phyloP scores from a whole-genome alignment of 23 tunicate genomes.

The Styela clava region DNA sequence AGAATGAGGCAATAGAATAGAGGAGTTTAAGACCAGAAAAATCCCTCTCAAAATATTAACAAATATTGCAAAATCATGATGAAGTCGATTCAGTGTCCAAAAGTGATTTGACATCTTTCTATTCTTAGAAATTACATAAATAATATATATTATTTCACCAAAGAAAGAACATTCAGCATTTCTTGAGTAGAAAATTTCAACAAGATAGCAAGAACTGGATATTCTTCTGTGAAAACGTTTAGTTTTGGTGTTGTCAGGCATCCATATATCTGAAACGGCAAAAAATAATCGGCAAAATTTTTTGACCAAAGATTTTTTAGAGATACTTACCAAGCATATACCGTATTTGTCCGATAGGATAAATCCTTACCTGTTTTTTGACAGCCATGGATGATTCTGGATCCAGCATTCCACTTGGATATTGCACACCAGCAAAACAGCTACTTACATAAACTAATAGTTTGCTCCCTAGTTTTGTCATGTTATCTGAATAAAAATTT shows the following conservation, averaged over 20 bases:
- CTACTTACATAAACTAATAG: slow-evolving; percentile 78
- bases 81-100: no score
- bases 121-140: no score
- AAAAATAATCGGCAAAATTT: no score
- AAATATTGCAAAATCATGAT: not conserved
- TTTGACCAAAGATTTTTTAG: no score
- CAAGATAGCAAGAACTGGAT: slow-evolving; percentile 58
- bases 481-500: slow-evolving; percentile 53
- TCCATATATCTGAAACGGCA: slow-evolving; percentile 55
- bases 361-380: slow-evolving; percentile 72
- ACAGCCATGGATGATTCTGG: slow-evolving; percentile 35
- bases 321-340: no score
- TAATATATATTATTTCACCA: no score
- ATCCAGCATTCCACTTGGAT: slow-evolving; percentile 77
- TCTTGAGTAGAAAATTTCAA: slow-evolving; percentile 84
- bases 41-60: not conserved
- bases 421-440: slow-evolving; percentile 78
- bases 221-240: slow-evolving; percentile 35
- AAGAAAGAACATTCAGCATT: slow-evolving; percentile 77
- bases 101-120: no score
- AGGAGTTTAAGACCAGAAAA: no score
- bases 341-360: no score
- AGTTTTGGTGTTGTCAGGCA: slow-evolving; percentile 43
- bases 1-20: no score
- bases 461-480: slow-evolving; percentile 84